A percentile compares a stretch with the other conserved stretches of the same genome.
phyloP scores from a whole-genome alignment of 1,140 invertebrate species.

The Sminthurinus signatus region DNA sequence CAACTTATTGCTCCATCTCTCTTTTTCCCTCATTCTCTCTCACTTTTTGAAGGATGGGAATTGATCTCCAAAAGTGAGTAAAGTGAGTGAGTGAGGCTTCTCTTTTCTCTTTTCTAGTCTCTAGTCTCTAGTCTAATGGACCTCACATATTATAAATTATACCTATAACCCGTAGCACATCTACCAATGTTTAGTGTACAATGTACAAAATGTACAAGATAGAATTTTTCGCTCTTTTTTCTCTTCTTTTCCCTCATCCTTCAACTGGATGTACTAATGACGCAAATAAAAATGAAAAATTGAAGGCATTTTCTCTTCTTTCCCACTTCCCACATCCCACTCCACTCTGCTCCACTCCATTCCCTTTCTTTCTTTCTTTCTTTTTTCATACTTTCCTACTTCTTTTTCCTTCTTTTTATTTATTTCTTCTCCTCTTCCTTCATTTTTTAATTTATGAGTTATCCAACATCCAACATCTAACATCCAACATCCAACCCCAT shows the following conservation, averaged over 20 bases:
- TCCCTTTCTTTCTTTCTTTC: conserved; percentile 1
- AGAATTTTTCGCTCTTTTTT: background rate
- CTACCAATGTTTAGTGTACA: too few species aligned
- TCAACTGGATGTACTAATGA: conserved; percentile 1
- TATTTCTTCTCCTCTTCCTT: too few species aligned
- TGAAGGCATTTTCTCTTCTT: background rate
- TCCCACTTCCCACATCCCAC: background rate
- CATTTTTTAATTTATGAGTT: too few species aligned
- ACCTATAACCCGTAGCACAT: too few species aligned
- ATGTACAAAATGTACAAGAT: too few species aligned
- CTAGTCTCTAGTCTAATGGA: conserved; percentile 8
- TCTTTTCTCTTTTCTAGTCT: too few species aligned
- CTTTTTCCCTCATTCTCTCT: too few species aligned
- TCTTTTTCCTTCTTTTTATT: too few species aligned
- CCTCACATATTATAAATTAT: background rate
- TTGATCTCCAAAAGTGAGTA: background rate
- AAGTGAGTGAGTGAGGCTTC: too few species aligned
- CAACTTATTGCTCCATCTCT: conserved; percentile 7
- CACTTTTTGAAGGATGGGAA: conserved; percentile 10
- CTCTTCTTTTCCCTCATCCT: conserved; percentile 1
- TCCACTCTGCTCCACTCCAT: background rate
- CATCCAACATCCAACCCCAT: too few species aligned
- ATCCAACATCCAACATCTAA: too few species aligned
- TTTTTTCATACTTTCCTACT: too few species aligned
- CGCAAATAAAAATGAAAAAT: conserved; percentile 16